A percentile compares a stretch with the other conserved stretches of the same genome.
These are phyloP conservation scores for Muntiacus reevesi DNA, from an alignment of 2,113 vertebrate species.

Conservation along the genomic window DNA sequence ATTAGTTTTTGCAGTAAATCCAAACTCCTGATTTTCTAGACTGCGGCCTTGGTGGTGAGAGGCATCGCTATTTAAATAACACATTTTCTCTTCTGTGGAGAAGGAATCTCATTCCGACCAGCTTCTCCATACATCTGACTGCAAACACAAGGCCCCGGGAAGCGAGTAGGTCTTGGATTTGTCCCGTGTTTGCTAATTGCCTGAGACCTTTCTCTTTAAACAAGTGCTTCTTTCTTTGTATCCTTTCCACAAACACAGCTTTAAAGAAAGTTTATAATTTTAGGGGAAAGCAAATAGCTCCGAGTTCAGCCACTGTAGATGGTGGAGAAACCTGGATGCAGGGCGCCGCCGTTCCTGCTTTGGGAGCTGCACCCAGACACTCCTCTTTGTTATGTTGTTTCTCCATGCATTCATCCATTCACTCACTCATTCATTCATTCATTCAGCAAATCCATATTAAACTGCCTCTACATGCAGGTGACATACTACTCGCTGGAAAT, in stretches of 20 bases:
- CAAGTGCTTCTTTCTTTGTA: conserved; percentile 52
- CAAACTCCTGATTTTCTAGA: not conserved
- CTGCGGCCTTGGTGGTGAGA: not conserved
- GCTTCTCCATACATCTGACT: conserved; percentile 40
- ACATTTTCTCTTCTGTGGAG: not conserved
- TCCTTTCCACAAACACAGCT: conserved; percentile 61
- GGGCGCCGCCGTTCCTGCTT: not conserved
- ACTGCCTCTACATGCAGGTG: not conserved
- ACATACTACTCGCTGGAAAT: not conserved
- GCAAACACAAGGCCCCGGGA: conserved; percentile 39
- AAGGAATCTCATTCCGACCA: not conserved
- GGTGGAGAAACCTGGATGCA: not conserved
- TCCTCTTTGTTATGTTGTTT: not conserved
- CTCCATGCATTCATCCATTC: not conserved
- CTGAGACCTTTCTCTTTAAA: conserved; percentile 66
- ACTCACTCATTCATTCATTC: not conserved
- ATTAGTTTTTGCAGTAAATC: not conserved
- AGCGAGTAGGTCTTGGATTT: conserved; percentile 58
- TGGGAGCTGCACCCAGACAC: not conserved
- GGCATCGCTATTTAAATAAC: conserved; percentile 9
- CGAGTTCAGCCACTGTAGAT: not conserved
- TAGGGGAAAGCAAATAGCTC: conserved; percentile 58
- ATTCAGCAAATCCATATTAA: not conserved
- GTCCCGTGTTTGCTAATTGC: conserved; percentile 66
- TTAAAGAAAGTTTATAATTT: conserved; percentile 67